Evolutionary conservation across 2,888 invertebrate species (phyloP).

Genomic region (Panopea generosa): DNA sequence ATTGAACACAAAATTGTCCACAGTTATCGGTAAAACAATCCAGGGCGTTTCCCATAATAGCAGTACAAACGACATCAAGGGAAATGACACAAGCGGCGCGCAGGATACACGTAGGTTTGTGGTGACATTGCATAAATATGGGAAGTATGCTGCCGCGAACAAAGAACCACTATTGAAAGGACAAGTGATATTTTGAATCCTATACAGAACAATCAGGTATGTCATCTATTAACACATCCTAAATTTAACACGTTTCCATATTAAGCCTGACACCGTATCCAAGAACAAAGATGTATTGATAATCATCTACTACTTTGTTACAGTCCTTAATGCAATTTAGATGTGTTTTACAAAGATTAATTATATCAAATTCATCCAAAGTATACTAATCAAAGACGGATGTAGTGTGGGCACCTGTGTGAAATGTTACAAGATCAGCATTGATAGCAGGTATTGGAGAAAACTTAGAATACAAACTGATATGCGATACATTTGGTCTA

Average conservation of each 20-base stretch:
- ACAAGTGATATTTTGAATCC: constrained; percentile 8
- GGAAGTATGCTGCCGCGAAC: background rate
- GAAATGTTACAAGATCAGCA: background rate
- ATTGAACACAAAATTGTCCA: too few relatives aligned
- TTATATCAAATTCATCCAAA: background rate
- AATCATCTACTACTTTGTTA: constrained; percentile 4
- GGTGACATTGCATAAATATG: too few relatives aligned
- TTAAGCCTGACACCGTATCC: constrained; percentile 2
- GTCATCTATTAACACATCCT: constrained; percentile 9
- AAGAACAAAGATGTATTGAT: constrained; percentile 14
- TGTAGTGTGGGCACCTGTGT: constrained; percentile 2
- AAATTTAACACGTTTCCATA: background rate
- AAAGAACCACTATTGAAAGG: constrained; percentile 1
- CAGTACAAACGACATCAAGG: too few relatives aligned
- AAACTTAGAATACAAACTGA: too few relatives aligned
- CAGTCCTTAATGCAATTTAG: background rate
- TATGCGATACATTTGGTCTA: too few relatives aligned
- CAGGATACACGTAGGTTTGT: too few relatives aligned
- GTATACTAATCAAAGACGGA: constrained; percentile 11
- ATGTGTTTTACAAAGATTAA: background rate
- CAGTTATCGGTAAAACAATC: too few relatives aligned
- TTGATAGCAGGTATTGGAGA: too few relatives aligned
- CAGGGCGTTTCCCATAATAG: too few relatives aligned
- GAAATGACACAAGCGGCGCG: too few relatives aligned
- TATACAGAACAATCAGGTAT: background rate